Evolutionary conservation across 2,797 vertebrate genomes (phyloP).

Genomic region (Echeneis naucrates): DNA sequence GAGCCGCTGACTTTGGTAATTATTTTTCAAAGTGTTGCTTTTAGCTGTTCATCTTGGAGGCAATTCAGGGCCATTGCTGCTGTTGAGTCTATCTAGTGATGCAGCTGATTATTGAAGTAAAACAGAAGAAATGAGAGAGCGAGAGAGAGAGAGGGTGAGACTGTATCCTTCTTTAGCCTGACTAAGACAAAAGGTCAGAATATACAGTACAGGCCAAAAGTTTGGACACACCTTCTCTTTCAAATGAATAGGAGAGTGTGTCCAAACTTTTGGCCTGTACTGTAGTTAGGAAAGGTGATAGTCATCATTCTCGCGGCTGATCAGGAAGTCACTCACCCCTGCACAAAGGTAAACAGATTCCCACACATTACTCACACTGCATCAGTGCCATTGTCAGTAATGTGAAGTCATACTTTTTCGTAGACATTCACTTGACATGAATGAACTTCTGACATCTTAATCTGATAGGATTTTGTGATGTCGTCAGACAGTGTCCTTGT

Average conservation of each 20-base stretch:
- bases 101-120: slow-evolving; percentile 40
- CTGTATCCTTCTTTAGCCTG: slow-evolving; percentile 5
- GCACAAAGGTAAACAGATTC: neutral
- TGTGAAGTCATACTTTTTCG: too few relatives aligned
- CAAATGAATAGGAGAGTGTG: too few relatives aligned
- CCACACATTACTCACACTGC: too few relatives aligned
- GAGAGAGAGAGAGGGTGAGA: slow-evolving; percentile 4
- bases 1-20: slow-evolving; percentile 57
- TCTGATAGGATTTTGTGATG: too few relatives aligned
- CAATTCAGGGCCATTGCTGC: slow-evolving; percentile 48
- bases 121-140: slow-evolving; percentile 28
- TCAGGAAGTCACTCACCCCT: too few relatives aligned
- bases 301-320: neutral
- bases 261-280: too few relatives aligned
- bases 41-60: slow-evolving; percentile 59
- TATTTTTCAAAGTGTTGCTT: slow-evolving; percentile 65
- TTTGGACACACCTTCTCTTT: too few relatives aligned
- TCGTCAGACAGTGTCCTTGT: too few relatives aligned
- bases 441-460: too few relatives aligned
- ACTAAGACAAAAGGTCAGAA: fast-evolving
- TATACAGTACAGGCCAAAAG: too few relatives aligned
- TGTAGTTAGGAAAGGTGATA: neutral
- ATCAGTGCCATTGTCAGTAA: too few relatives aligned
- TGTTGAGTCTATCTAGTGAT: slow-evolving; percentile 41
- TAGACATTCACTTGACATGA: too few relatives aligned